phyloP scores from a whole-genome alignment of 92 coral and sea anemone species.

The Palythoa grandiflora region DNA sequence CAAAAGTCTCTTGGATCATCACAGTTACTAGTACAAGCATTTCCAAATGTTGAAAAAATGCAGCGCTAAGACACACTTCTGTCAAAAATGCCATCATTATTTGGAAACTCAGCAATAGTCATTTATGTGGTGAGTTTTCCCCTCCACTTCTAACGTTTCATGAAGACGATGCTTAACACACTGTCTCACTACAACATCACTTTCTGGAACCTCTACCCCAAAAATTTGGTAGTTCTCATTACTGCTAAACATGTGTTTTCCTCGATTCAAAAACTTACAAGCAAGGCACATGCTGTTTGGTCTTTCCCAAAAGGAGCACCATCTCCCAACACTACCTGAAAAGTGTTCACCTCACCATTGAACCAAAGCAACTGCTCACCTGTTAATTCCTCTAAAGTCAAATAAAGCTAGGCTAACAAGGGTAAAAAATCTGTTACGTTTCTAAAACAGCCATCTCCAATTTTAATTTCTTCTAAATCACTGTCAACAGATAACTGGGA shows the following conservation, averaged over 20 bases:
- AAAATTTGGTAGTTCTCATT: slow-evolving; percentile 53
- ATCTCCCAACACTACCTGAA: slow-evolving; percentile 59
- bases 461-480: slow-evolving; percentile 42
- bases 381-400: slow-evolving; percentile 41
- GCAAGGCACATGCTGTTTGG: slow-evolving; percentile 25
- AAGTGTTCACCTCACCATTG: slow-evolving; percentile 36
- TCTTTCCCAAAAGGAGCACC: slow-evolving; percentile 46
- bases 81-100: slow-evolving; percentile 57
- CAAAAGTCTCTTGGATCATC: neutral
- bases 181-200: slow-evolving; percentile 28
- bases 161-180: slow-evolving; percentile 48
- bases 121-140: slow-evolving; percentile 23
- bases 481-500: neutral
- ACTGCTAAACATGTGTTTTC: slow-evolving; percentile 52
- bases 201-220: slow-evolving; percentile 64
- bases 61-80: slow-evolving; percentile 55
- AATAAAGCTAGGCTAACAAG: slow-evolving; percentile 50
- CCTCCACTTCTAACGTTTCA: slow-evolving; percentile 58
- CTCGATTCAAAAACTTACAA: slow-evolving; percentile 54
- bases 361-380: slow-evolving; percentile 50
- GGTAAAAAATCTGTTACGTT: slow-evolving; percentile 48
- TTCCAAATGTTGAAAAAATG: slow-evolving; percentile 67
- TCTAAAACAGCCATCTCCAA: slow-evolving; percentile 47
- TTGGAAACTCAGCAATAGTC: slow-evolving; percentile 65
- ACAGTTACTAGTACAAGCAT: slow-evolving; percentile 47